Evolutionary conservation across 2,797 vertebrate genomes (phyloP).

Genomic region (Tenualosa thibaudeaui): DNA sequence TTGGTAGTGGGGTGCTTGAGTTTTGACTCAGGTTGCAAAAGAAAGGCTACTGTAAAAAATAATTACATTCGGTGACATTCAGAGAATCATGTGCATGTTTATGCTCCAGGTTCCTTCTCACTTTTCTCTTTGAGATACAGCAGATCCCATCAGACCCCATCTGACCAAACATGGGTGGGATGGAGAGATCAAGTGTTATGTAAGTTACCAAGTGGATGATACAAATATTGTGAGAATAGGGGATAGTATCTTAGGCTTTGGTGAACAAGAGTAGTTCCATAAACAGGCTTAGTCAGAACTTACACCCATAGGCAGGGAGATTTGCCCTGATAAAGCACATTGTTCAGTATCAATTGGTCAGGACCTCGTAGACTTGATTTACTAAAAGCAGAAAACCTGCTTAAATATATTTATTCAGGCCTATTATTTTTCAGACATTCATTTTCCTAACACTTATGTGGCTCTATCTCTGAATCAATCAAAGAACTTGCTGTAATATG

Average conservation of each 20-base stretch:
- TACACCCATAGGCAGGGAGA: neutral
- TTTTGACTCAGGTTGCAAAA: no score
- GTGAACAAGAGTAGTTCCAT: neutral
- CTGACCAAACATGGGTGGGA: neutral
- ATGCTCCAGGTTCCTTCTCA: neutral
- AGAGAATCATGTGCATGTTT: neutral
- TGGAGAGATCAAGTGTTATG: neutral
- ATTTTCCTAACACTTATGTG: neutral
- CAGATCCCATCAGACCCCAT: neutral
- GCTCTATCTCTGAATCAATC: neutral
- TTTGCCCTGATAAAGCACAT: neutral
- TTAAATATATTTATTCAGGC: neutral
- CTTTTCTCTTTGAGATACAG: neutral
- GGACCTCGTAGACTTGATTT: neutral
- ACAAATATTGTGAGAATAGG: neutral
- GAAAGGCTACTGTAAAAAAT: neutral
- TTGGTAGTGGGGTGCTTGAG: no score
- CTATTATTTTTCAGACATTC: neutral
- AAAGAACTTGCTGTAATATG: neutral
- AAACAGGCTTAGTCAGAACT: neutral
- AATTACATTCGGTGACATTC: neutral
- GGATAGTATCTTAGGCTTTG: neutral
- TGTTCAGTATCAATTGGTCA: neutral
- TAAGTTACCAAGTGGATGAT: conserved; percentile 1
- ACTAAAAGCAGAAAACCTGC: neutral